A percentile compares a stretch with the other conserved stretches of the same genome.
Conservation (phyloP, 2,797 vertebrate genomes). For the Emys orbicularis region DNA sequence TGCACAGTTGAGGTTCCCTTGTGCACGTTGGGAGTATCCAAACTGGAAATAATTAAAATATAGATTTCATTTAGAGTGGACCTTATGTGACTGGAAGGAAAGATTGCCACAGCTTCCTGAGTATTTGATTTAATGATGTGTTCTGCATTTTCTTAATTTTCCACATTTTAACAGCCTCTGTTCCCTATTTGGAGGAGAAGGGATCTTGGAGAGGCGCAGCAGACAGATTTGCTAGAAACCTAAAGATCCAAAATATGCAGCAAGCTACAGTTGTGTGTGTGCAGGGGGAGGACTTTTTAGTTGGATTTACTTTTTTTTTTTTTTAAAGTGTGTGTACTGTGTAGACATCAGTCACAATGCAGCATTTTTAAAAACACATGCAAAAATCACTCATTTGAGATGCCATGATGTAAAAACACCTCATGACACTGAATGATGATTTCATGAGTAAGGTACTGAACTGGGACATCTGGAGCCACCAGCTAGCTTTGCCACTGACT, state of each 20-base stretch:
- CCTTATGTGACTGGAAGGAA: constrained; percentile 80
- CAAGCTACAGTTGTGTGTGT: background rate
- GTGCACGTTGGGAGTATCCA: constrained; percentile 51
- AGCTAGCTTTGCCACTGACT: background rate
- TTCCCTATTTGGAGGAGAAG: constrained; percentile 67
- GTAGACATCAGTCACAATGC: accelerated
- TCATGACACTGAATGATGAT: accelerated
- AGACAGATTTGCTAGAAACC: background rate
- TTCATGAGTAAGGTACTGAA: accelerated
- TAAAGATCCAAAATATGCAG: background rate
- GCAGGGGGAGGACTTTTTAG: background rate
- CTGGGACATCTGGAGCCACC: background rate
- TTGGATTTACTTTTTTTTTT: background rate
- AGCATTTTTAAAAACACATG: background rate
- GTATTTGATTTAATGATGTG: constrained; percentile 78
- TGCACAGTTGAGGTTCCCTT: constrained; percentile 62
- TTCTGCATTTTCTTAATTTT: constrained; percentile 83
- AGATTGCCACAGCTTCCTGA: constrained; percentile 79
- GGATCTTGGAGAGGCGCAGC: constrained; percentile 33
- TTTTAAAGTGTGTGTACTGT: background rate
- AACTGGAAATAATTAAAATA: constrained; percentile 83
- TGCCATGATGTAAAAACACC: accelerated
- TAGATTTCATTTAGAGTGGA: constrained; percentile 76
- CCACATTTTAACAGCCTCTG: constrained; percentile 80
- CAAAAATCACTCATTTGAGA: background rate